phyloP scores from a whole-genome alignment of 2,888 invertebrate species.

The Chymomyza procnemis region DNA sequence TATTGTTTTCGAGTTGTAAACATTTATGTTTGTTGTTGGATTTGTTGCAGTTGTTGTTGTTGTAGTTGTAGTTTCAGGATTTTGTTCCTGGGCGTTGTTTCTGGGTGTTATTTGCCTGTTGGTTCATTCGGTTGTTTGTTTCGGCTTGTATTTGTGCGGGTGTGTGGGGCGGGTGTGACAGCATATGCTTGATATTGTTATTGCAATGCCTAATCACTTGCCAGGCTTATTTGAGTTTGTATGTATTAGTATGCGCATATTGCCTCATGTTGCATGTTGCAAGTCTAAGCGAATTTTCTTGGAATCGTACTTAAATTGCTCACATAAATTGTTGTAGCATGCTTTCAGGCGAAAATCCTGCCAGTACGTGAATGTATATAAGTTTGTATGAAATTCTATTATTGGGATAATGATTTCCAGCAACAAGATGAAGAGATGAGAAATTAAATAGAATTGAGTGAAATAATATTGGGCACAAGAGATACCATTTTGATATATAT shows the following conservation, averaged over 20 bases:
- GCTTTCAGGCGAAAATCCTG: not conserved
- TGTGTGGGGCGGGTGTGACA: too few relatives aligned
- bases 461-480: too few relatives aligned
- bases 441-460: too few relatives aligned
- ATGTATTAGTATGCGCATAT: conserved; percentile 6
- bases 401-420: not conserved
- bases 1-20: conserved; percentile 28
- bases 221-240: conserved; percentile 24
- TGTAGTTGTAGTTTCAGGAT: too few relatives aligned
- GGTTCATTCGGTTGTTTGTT: conserved; percentile 9
- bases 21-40: conserved; percentile 12
- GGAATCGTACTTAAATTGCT: not conserved
- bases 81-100: not conserved
- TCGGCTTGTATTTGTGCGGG: conserved; percentile 11
- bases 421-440: not conserved
- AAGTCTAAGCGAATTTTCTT: not conserved
- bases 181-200: conserved; percentile 1
- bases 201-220: conserved; percentile 42
- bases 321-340: not conserved
- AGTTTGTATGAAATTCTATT: not conserved
- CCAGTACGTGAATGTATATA: not conserved
- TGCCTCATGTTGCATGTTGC: not conserved
- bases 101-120: not conserved
- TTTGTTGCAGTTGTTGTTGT: conserved; percentile 10
- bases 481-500: too few relatives aligned